Base-by-base conservation (phyloP, 1,140 invertebrate species). In the Centruroides sculpturatus region DNA sequence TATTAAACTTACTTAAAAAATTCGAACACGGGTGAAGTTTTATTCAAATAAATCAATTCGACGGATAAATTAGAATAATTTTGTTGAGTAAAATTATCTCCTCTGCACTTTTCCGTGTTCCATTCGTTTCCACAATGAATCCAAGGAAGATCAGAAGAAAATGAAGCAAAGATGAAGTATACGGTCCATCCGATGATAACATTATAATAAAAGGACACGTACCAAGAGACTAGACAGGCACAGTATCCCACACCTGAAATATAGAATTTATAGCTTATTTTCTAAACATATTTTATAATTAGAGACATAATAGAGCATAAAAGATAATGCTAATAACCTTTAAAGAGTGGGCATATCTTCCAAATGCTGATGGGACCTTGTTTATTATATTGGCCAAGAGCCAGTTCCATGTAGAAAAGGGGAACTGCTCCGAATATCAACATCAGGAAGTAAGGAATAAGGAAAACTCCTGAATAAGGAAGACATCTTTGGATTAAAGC, bases 321-420 rank as follows among this genome's bases (percentile, higher is more conserved):
- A 9, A 13, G 11, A 34, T 46, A 41, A 56, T 13, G 55, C 11
- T 57, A 1, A n/a, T 34, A 9, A 95, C 94, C 94, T 85, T 98
- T 97, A 35, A 98, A 82, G 41, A 94, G 86, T 0, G 95, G 95
- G 75, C 93, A 97, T 69, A 98, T 93, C 66, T 87, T 89, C 90
- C 95, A 95, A 55, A 94, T 85, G 23, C 88, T 89, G 48, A 94
- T 79, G 69, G 90, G 92, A 36, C 92, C 91, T 69, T 87, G 88
- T 13, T 89, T 82, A 74, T 93, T 88, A 77, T 90, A 92, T 71
- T 93, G 92, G 10, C 92, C 92, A 55, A 96, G 75, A 3, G 91
- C 89, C 65, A 95, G 72, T 75, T 96, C 92, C 87, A 96, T 88
- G 74, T 92, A 93, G 75, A 95, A 96, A 35, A 97, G 78, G 1